phyloP scores from a whole-genome alignment of 2,113 vertebrate species.

The Scophthalmus maximus region DNA sequence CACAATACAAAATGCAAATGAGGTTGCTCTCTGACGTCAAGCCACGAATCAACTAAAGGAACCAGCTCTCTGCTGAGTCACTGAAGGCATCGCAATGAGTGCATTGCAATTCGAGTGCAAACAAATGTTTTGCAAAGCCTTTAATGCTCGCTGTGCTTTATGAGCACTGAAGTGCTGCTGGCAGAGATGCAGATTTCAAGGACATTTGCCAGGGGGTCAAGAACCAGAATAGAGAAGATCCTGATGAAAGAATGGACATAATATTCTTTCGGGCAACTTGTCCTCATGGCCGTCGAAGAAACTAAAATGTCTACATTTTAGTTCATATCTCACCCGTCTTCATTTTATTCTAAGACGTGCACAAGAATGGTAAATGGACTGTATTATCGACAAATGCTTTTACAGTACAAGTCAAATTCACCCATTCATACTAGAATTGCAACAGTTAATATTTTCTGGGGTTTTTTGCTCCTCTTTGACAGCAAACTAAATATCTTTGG shows the following conservation, averaged over 20 bases:
- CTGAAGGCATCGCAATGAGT: conserved; percentile 13
- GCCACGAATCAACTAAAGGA: conserved; percentile 31
- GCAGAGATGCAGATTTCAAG: conserved; percentile 3
- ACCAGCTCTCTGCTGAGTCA: conserved; percentile 50
- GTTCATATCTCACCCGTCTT: too few relatives aligned
- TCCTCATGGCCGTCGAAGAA: too few relatives aligned
- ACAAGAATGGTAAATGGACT: too few relatives aligned
- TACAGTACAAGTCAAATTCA: too few relatives aligned
- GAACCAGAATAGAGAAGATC: conserved; percentile 1
- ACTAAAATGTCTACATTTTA: too few relatives aligned
- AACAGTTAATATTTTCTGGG: too few relatives aligned
- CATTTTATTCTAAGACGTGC: too few relatives aligned
- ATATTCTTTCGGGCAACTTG: too few relatives aligned
- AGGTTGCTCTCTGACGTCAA: conserved; percentile 30
- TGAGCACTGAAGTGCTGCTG: conserved; percentile 23
- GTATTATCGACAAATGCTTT: too few relatives aligned
- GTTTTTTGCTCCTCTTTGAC: too few relatives aligned
- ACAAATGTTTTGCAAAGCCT: conserved; percentile 30
- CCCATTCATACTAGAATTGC: too few relatives aligned
- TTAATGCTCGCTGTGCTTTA: conserved; percentile 25
- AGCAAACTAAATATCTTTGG: too few relatives aligned
- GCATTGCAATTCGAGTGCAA: conserved; percentile 8
- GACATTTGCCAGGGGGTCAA: not conserved
- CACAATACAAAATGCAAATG: conserved; percentile 63
- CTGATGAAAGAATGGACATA: not conserved